Evolutionary conservation across 1,140 invertebrate species (phyloP), one percentile per base, ranked within the genome.

Genomic region (Lucilia sericata): DNA sequence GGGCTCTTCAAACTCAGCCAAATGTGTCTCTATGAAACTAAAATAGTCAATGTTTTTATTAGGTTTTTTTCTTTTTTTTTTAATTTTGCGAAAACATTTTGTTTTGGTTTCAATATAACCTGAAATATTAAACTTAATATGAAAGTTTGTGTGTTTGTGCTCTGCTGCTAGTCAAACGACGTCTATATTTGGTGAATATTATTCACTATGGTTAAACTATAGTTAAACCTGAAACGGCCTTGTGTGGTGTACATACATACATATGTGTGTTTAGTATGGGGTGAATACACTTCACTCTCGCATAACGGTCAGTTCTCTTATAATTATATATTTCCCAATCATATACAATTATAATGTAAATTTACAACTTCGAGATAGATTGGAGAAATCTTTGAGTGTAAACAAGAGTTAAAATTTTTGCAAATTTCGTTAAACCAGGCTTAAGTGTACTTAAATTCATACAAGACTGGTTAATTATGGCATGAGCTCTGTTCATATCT

Each of bases 391-490:
- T n/a, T n/a, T n/a, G n/a, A n/a, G n/a, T n/a, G n/a, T n/a, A n/a
- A n/a, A n/a, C n/a, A n/a, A n/a, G n/a, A n/a, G n/a, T n/a, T n/a
- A 42, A 42, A 1, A 10, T 8, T 42, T 10, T 3, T 42, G 42
- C 10, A 42, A 42, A 10, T 30, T 8, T 42, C 42, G 42, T 42
- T 42, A 10, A 42, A 8, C 0, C 5, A 2, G 42, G 10, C 42
- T 42, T 42, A 42, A 42, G 42, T 42, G 42, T 42, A 42, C 10
- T 42, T 7, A 42, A 3, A 19, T 70, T 70, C 19, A 25, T 70
- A 70, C n/a, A 70, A 21, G 19, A 70, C n/a, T 70, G 21, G n/a
- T 70, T 70, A 70, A 70, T 70, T 70, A 70, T 70, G 65, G 65
- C 65, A 70, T 70, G n/a, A 21, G 65, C n/a, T 21, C 55, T 42